These are phyloP conservation scores for Pheucticus melanocephalus DNA, from an alignment of 2,113 vertebrate species.

Conservation along the genomic window DNA sequence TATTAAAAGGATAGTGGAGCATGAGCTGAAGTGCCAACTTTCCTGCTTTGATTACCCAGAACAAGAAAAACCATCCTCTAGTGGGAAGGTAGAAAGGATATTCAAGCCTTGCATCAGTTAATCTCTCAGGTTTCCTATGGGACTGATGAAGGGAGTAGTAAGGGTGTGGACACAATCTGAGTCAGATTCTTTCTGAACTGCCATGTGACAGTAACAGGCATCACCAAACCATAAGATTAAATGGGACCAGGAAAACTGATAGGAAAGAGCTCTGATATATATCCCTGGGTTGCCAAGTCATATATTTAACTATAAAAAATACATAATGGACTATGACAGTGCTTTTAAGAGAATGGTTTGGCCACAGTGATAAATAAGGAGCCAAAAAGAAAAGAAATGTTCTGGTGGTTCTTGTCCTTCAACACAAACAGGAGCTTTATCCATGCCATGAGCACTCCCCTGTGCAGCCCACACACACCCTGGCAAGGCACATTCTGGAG, in stretches of 20 bases:
- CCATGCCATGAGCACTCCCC: not conserved
- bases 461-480: not conserved
- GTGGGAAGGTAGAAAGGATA: not conserved
- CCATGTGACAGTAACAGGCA: not conserved
- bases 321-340: not conserved
- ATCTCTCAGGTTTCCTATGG: not conserved
- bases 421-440: not conserved
- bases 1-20: not conserved
- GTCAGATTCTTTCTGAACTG: not conserved
- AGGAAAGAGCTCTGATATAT: not conserved
- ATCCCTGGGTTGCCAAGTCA: not conserved
- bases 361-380: not conserved
- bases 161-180: not conserved
- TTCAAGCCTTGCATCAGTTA: not conserved
- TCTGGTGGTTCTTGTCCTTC: not conserved
- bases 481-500: not conserved
- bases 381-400: not conserved
- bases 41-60: not conserved
- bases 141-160: not conserved
- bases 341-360: conserved; percentile 32
- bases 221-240: not conserved
- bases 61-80: not conserved
- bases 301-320: not conserved
- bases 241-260: not conserved
- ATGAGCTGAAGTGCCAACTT: not conserved